These are phyloP conservation scores for Simalia tracyae DNA, from an alignment of 2,797 vertebrate genomes.

Conservation along the genomic window DNA sequence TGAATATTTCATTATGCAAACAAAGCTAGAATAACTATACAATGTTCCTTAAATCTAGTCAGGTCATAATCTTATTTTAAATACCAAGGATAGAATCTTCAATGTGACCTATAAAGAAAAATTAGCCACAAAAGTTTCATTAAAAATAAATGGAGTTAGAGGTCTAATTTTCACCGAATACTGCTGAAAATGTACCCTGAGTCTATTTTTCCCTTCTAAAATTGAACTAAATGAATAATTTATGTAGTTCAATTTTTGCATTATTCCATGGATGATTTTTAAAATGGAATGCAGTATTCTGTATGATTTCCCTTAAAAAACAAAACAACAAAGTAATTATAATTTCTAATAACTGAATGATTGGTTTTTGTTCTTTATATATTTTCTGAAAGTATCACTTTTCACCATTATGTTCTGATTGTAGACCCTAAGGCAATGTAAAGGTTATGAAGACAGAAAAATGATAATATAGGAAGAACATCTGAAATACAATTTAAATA, in stretches of 20 bases:
- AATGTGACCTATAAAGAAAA: slow-evolving; percentile 38
- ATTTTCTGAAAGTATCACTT: not conserved
- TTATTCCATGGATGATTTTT: slow-evolving; percentile 33
- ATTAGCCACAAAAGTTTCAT: slow-evolving; percentile 31
- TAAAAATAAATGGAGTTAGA: slow-evolving; percentile 46
- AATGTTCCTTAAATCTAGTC: not conserved
- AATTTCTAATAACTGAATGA: slow-evolving; percentile 24
- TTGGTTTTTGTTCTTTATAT: slow-evolving; percentile 1
- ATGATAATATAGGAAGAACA: slow-evolving; percentile 17
- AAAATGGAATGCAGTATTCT: slow-evolving; percentile 38
- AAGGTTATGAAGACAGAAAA: not conserved
- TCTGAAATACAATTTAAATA: slow-evolving; percentile 46
- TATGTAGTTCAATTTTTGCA: slow-evolving; percentile 39
- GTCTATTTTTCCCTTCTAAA: slow-evolving; percentile 34
- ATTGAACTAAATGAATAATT: slow-evolving; percentile 51
- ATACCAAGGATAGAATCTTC: slow-evolving; percentile 27
- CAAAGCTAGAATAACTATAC: slow-evolving; percentile 26
- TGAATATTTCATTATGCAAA: not conserved
- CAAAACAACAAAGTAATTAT: slow-evolving; percentile 7
- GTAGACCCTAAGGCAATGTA: slow-evolving; percentile 42
- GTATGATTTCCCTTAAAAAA: not conserved
- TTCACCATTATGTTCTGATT: slow-evolving; percentile 19
- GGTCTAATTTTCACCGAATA: slow-evolving; percentile 47
- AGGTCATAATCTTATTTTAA: slow-evolving; percentile 16
- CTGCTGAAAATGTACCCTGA: slow-evolving; percentile 37